Percentiles rank a stretch among this genome's conserved stretches.
phyloP scores from a whole-genome alignment of 1,140 invertebrate genomes.

The Galendromus occidentalis region DNA sequence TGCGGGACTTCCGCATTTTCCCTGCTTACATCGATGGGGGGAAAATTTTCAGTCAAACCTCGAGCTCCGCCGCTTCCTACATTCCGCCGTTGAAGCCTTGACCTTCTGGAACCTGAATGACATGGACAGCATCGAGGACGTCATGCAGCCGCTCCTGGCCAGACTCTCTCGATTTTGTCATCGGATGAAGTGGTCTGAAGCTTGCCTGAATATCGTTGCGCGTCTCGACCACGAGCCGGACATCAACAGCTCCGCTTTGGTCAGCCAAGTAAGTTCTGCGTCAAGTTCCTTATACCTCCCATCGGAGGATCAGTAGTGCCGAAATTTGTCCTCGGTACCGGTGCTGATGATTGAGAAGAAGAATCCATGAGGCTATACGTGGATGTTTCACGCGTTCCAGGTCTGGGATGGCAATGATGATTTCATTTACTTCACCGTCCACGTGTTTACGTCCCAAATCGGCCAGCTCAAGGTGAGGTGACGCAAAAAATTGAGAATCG shows the following conservation, averaged over 20 bases:
- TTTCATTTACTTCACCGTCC: not conserved
- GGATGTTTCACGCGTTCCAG: not conserved
- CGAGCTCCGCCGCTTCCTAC: not conserved
- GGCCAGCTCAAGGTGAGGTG: not conserved
- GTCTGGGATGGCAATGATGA: constrained; percentile 3
- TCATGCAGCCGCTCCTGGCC: not conserved
- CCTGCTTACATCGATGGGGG: not conserved
- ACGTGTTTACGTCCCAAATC: not conserved
- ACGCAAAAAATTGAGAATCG: too few relatives aligned
- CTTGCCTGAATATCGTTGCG: constrained; percentile 6
- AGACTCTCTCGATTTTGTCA: not conserved
- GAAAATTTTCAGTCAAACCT: not conserved
- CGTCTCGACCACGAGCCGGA: not conserved
- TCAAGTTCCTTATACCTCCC: too few relatives aligned
- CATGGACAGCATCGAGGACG: not conserved
- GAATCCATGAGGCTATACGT: too few relatives aligned
- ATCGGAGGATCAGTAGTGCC: too few relatives aligned
- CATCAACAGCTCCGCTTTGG: not conserved
- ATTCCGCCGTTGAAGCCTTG: not conserved
- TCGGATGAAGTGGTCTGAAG: not conserved
- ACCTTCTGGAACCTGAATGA: not conserved
- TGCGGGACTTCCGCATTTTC: too few relatives aligned
- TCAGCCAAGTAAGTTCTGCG: not conserved
- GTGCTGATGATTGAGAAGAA: too few relatives aligned
- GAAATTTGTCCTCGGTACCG: too few relatives aligned